Base-by-base conservation (phyloP, 1,140 invertebrate genomes). In the Diprion similis region DNA sequence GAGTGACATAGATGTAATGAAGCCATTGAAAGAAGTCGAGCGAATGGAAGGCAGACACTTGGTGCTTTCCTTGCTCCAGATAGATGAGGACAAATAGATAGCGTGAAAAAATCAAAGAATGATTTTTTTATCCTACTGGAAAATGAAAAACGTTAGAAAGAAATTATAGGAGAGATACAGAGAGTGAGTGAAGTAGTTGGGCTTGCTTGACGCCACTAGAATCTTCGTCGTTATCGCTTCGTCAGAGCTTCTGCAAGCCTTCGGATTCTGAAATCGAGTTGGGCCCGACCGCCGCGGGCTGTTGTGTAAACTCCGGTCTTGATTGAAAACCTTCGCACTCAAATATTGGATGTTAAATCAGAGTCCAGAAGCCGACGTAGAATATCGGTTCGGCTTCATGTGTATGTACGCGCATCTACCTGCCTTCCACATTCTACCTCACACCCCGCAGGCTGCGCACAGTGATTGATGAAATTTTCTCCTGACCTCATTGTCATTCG, bases 331-430 rank as follows among this genome's bases (percentile, higher is more conserved):
- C 83, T 84, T 79, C 80, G 81, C 82, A 82, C 83, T 86, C 85
- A 86, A 86, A 86, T 85, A 86, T 85, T 86, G 84, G 82, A 86
- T 84, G 82, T 86, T 86, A 86, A 86, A 86, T 85, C 83, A 81
- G 78, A 81, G 77, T 78, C 72, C 66, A 74, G 72, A 64, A 45
- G 65, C 66, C n/a, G 66, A 68, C n/a, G 51, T 59, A 15, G 51
- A 13, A 17, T 17, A 17, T 59, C 51, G 24, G 24, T 37, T 59
- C 51, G n/a, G 9, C 51, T 59, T 15, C 9, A 37, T 6, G 24
- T 37, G 24, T 37, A 37, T 9, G 51, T 59, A 59, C 51, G n/a
- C n/a, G n/a, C 51, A 59, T 17, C 11, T 9, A 59, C 51, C 11
- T 59, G 6, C n/a, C n/a, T 59, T 37, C 24, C 24, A 37, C 24